These are phyloP conservation scores for Drosophila kepulauana DNA, from an alignment of 1,140 invertebrate species.

Conservation along the genomic window DNA sequence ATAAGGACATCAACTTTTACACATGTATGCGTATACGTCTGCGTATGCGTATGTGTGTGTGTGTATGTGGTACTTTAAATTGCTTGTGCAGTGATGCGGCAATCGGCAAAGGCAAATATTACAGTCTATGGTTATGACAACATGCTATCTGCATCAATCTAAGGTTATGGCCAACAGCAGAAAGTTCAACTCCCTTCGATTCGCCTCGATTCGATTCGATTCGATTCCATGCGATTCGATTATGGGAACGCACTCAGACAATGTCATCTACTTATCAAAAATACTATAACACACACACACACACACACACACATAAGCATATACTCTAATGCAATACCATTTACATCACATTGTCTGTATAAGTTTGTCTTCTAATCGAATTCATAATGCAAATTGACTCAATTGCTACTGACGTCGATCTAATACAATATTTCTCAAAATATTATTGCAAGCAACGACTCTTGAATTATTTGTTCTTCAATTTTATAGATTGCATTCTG, in stretches of 20 bases:
- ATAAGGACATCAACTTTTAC: constrained; percentile 28
- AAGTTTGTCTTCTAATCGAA: neutral
- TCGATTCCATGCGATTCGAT: constrained; percentile 1
- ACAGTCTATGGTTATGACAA: constrained; percentile 42
- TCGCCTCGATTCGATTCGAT: constrained; percentile 14
- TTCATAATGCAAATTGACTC: neutral
- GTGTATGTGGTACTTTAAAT: constrained; percentile 38
- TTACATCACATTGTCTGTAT: neutral
- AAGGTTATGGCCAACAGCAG: constrained; percentile 26
- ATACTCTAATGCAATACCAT: too few species aligned
- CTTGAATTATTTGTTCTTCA: too few species aligned
- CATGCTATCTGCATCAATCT: constrained; percentile 34
- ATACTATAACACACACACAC: neutral
- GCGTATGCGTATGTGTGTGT: constrained; percentile 4
- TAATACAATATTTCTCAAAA: neutral
- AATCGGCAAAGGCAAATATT: constrained; percentile 42
- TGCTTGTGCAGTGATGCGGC: constrained; percentile 49
- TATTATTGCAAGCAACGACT: neutral
- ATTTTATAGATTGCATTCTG: too few species aligned
- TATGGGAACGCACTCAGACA: constrained; percentile 1
- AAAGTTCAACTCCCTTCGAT: constrained; percentile 9
- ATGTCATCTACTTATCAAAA: neutral
- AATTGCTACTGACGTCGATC: too few species aligned
- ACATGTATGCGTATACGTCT: neutral
- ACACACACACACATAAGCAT: neutral